A percentile compares a stretch with the other conserved stretches of the same genome.
Conservation (phyloP, 2,113 vertebrate species). For the Cyanoramphus novaezelandiae region DNA sequence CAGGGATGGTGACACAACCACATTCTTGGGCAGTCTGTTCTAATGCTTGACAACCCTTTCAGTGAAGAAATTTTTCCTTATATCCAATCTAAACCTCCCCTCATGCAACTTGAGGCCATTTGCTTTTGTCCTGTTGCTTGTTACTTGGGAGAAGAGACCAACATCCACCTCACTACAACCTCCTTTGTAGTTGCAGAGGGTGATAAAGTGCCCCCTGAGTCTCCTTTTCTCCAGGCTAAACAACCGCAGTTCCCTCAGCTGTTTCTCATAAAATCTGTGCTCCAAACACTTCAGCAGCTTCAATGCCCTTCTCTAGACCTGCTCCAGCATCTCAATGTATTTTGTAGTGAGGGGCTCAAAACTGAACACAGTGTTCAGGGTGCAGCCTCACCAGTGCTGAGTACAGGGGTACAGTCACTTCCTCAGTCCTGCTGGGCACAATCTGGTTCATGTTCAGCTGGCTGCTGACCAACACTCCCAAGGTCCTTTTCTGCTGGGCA, state of each 20-base stretch:
- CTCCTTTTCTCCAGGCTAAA: neutral
- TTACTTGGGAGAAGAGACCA: neutral
- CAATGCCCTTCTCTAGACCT: neutral
- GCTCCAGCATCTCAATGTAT: neutral
- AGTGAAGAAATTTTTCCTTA: neutral
- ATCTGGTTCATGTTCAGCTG: neutral
- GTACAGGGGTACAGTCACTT: neutral
- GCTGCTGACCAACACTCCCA: neutral
- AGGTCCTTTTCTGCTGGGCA: neutral
- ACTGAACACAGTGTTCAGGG: accelerated
- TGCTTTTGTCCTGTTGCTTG: neutral
- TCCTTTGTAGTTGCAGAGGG: neutral
- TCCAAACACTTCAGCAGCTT: neutral
- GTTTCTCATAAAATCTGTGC: neutral
- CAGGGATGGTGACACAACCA: neutral
- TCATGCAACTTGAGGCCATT: neutral
- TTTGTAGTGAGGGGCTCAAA: neutral
- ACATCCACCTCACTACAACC: neutral
- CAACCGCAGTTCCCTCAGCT: neutral
- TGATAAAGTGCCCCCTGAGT: neutral
- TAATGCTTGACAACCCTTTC: neutral
- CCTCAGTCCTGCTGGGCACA: neutral
- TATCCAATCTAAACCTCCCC: neutral
- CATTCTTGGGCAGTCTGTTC: neutral
- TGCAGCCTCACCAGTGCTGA: neutral